Percentiles rank a stretch among this genome's conserved stretches.
Conservation (phyloP, 2,888 invertebrate genomes). For the Thera britannica region DNA sequence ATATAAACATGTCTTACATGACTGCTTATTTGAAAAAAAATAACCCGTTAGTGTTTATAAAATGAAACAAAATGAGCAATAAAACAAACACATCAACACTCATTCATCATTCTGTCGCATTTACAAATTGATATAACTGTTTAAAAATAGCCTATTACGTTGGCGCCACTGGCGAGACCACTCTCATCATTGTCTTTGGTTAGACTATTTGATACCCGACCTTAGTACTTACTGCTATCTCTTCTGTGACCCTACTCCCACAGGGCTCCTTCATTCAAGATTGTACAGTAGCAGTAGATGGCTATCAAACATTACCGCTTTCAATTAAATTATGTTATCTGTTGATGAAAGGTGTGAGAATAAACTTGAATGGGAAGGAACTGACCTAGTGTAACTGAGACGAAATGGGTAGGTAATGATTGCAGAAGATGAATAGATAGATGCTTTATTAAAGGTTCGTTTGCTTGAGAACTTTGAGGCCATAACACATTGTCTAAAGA, state of each 20-base stretch:
- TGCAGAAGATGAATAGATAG: not conserved
- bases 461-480: not conserved
- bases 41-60: no score
- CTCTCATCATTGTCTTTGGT: slow-evolving; percentile 10
- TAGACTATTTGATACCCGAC: not conserved
- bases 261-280: slow-evolving; percentile 13
- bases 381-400: slow-evolving; percentile 25
- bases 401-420: not conserved
- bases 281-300: slow-evolving; percentile 31
- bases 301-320: slow-evolving; percentile 24
- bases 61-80: no score
- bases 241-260: slow-evolving; percentile 21
- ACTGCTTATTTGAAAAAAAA: no score
- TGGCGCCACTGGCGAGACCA: slow-evolving; percentile 12
- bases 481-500: not conserved
- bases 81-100: slow-evolving; percentile 2
- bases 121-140: slow-evolving; percentile 16
- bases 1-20: no score
- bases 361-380: slow-evolving; percentile 27
- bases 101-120: slow-evolving; percentile 7
- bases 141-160: slow-evolving; percentile 16
- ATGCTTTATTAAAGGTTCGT: not conserved
- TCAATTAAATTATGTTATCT: slow-evolving; percentile 33
- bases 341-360: slow-evolving; percentile 32
- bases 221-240: slow-evolving; percentile 11